Evolutionary conservation across 1,140 invertebrate genomes (phyloP), one percentile per base, ranked within the genome.

Genomic region (Achroia grisella): DNA sequence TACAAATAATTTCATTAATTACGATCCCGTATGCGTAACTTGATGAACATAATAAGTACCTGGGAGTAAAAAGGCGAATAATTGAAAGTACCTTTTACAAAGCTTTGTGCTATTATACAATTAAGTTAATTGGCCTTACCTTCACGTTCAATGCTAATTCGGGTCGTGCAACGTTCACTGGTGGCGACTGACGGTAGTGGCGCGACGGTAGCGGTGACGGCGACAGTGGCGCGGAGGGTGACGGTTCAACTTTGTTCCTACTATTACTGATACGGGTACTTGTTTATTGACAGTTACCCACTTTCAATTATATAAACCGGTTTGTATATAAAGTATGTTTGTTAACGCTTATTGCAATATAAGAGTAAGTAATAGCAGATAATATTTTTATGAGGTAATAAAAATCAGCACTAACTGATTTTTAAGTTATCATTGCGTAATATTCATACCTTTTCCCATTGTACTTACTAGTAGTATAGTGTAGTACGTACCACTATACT

Each of bases 101-200:
- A 34, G 31, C 15, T 48, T 51, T 53, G 46, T 45, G 48, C 56
- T 60, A 56, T 71, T 68, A 62, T 59, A 56, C 52, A 63, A 70
- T 68, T 60, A 62, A 68, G 44, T 62, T 68, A 70, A 73, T 73
- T 70, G 64, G 41, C 45, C 53, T 78, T 64, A 75, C 76, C 75
- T 81, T 77, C 69, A 53, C 52, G 62, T 70, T 69, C 65, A 77
- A 78, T 77, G 67, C 58, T 75, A 72, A 39, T 42, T 50, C 31
- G 45, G 39, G 42, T 62, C 56, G 67, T 60, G 63, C 51, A 60
- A 71, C 76, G 55, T 60, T 74, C 61, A 67, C 65, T 11, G 39
- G 47, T 58, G 55, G 51, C 46, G n/a, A n/a, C n/a, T n/a, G n/a
- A n/a, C n/a, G n/a, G n/a, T n/a, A n/a, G n/a, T n/a, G n/a, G n/a